Base-by-base conservation (phyloP, 2,888 invertebrate species). In the Lapara coniferarum region DNA sequence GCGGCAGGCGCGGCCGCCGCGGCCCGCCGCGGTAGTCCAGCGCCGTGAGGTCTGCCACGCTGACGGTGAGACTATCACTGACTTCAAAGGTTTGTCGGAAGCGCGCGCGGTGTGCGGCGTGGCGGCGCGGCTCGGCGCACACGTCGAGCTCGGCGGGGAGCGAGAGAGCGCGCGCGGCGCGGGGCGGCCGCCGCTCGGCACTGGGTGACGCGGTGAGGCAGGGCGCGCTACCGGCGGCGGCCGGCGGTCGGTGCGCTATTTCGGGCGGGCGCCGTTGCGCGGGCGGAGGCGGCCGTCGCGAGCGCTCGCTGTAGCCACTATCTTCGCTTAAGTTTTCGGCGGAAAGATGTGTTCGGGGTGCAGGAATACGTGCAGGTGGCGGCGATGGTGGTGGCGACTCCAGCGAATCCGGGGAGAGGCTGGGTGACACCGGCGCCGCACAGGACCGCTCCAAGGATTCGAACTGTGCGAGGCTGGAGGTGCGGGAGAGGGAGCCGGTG, bases 391-490 rank as follows among this genome's bases (percentile, higher is more conserved):
- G 89, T 12, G 92, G 91, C 5, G 92, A 92, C 78, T 92, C 93
- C 66, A 92, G 83, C 53, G 93, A 93, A 84, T 94, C 94, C 2
- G 94, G 94, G 5, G 92, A 93, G 55, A 93, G 86, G 82, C 91
- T 88, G 71, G 90, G 90, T 37, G 91, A 92, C 66, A 83, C 87
- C 68, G 90, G 90, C n/a, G 91, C 91, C 49, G 92, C 91, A 79
- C 93, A 93, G 66, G 93, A 92, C 53, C 93, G 95, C 85, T 97
- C 97, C 72, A 97, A 92, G 6, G 96, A 97, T 90, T 97, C 97
- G 88, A 98, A 98, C 89, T 97, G 97, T 73, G 97, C 95, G 73
- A 98, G 93, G 78, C 97, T 97, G 75, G 97, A 97, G 72, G 97
- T 97, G 75, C 97, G 95, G 79, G 97, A 97, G 14, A 96, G 93